Evolutionary conservation across 2,113 vertebrate genomes (phyloP), one percentile per base, ranked within the genome.

Genomic region (Peromyscus polionotus): DNA sequence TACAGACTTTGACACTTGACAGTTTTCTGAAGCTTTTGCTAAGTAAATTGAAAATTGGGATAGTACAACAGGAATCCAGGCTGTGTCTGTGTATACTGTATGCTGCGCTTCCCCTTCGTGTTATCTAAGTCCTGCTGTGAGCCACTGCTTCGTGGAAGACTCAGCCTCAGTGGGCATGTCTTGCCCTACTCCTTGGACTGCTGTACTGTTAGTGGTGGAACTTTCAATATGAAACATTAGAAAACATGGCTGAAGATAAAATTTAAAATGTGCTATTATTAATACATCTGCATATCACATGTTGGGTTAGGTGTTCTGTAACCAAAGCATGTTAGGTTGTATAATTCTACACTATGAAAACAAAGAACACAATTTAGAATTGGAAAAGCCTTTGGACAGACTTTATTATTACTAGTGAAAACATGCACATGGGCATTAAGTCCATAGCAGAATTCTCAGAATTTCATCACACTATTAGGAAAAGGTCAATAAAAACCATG

Each of bases 1-100:
- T 98, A 96, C 96, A 97, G 97, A 95, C 96, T 98, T 98, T 98
- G 97, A 98, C 98, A 98, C 97, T 97, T 98, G 96, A 96, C 94
- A 97, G 93, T 98, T 97, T 97, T 97, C 96, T 96, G 95, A 96
- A 85, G 96, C 70, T 94, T 96, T 96, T 94, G 94, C 93, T 97
- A 97, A 98, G 90, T 97, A 98, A 98, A 97, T 97, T 97, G 95
- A 98, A 98, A 98, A 98, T 97, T 95, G 96, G 95, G 59, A 65
- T 90, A 93, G 96, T 95, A 94, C 94, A 98, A 98, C 97, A 95
- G 96, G 94, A 98, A 95, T 94, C 88, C 83, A 98, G 73, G 85
- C 80, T 45, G 36, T 51, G 86, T 97, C 72, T 84, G 80, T 51
- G 31, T 77, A 45, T 48, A 75, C 89, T 54, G 31, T 68, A 45